These are phyloP conservation scores for Trachurus trachurus DNA, from an alignment of 2,797 vertebrate genomes.

Conservation along the genomic window DNA sequence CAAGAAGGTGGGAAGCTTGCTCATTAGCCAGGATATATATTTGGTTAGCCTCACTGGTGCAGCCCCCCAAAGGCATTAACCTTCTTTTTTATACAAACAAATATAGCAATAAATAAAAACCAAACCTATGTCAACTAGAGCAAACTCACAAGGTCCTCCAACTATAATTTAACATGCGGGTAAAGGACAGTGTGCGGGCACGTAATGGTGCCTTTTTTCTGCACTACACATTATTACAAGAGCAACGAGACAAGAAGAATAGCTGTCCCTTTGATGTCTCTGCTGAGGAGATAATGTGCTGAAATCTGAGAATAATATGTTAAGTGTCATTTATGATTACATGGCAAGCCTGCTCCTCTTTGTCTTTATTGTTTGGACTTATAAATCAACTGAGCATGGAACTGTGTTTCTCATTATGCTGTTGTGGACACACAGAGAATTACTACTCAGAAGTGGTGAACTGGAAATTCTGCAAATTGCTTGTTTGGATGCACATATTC, in stretches of 20 bases:
- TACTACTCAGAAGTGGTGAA: slow-evolving; percentile 57
- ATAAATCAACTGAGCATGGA: slow-evolving; percentile 52
- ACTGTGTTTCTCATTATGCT: slow-evolving; percentile 51
- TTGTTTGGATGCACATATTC: slow-evolving; percentile 67
- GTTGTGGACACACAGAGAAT: slow-evolving; percentile 58
- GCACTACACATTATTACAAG: slow-evolving; percentile 28
- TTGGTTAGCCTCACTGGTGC: slow-evolving; percentile 52
- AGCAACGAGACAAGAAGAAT: slow-evolving; percentile 30
- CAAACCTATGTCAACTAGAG: slow-evolving; percentile 40
- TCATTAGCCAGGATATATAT: slow-evolving; percentile 67
- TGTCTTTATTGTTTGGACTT: slow-evolving; percentile 53
- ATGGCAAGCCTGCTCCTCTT: slow-evolving; percentile 28
- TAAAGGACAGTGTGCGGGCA: slow-evolving; percentile 35
- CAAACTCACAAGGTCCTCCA: slow-evolving; percentile 20
- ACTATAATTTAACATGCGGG: slow-evolving; percentile 20
- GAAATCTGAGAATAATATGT: slow-evolving; percentile 52
- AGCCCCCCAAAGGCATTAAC: slow-evolving; percentile 47
- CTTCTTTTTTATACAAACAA: slow-evolving; percentile 46
- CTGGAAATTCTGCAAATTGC: slow-evolving; percentile 70
- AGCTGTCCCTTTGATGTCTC: slow-evolving; percentile 33
- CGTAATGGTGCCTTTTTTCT: slow-evolving; percentile 6
- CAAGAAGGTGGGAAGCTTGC: slow-evolving; percentile 58
- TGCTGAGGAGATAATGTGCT: slow-evolving; percentile 40
- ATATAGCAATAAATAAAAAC: slow-evolving; percentile 59
- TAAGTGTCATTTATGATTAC: slow-evolving; percentile 58